Evolutionary conservation across 2,888 invertebrate genomes (phyloP), one percentile per base, ranked within the genome.

Genomic region (Tipula vernalis): DNA sequence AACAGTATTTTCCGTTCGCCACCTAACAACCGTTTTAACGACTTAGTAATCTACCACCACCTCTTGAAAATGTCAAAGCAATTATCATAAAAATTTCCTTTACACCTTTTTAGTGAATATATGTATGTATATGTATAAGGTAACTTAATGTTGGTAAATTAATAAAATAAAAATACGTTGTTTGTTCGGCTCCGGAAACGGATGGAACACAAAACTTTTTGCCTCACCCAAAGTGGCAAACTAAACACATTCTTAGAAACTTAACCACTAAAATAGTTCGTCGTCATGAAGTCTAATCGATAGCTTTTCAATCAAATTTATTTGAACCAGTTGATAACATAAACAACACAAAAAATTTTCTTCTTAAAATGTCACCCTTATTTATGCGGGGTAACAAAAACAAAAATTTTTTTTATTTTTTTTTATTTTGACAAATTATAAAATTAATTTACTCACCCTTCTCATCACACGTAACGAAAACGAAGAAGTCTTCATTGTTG

Each of bases 401-500:
- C 3, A 39, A 28, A 28, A 28, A 3, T 39, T 15, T 5, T 28
- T 18, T 6, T 39, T 39, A 2, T 39, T 39, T 39, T 15, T 5
- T 28, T 18, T 6, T 39, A 2, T 39, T 39, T 39, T 5, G 39
- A 41, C 39, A 85, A 12, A 36, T 28, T 28, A 71, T 71, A 28
- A 28, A 71, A 71, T 28, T 71, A 8, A 28, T 71, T 28, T 28
- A 86, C 86, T 86, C 36, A 86, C 86, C 86, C 86, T 86, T 86
- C 86, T 86, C 86, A 86, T 86, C 13, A 86, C 86, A 44, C 86
- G 86, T 47, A 86, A 47, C 47, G 86, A 86, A 86, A 86, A 86
- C 36, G 86, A 86, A 5, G 86, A 86, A 15, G 86, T 44, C 44
- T 86, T 86, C 86, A 86, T 86, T 86, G 28, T 86, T 28, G 12